Evolutionary conservation across 2,113 vertebrate genomes (phyloP), one percentile per base, ranked within the genome.

Genomic region (Acrocephalus arundinaceus): DNA sequence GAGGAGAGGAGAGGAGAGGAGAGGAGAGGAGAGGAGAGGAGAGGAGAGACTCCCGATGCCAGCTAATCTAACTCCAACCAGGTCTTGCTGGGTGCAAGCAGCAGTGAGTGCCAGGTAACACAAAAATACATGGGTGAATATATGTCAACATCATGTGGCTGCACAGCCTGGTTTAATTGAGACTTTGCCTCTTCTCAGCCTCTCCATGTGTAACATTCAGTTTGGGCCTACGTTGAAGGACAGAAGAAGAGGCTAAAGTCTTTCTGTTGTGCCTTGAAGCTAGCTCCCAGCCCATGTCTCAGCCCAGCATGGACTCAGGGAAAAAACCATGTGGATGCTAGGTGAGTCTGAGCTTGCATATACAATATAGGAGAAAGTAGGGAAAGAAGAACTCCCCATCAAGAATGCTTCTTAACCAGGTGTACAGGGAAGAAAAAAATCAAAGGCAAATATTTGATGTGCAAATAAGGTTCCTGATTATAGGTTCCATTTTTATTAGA

Each of bases 401-500:
- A 6, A 87, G 19, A 23, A 66, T 24, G 5, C 46, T 61, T 87
- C 41, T 71, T 73, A 46, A 5, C 49, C 33, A 18, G 48, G 28
- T 39, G 7, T 33, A 71, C 78, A 77, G 13, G 8, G 43, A 59
- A 87, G n/a, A 85, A 76, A 72, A 71, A 75, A 87, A 80, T 55
- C 17, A 37, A 62, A 93, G 43, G 41, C 20, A 89, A 94, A 66
- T 86, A 73, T 68, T 92, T 77, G 25, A 87, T 72, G 51, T 62
- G 71, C 51, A 93, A 95, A 93, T 71, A 67, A 85, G 49, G 28
- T 61, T 73, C 82, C 70, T 85, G 31, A 51, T 75, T 85, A 91
- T 54, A 75, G 57, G 87, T 58, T 96, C 37, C 54, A 43, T 63
- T 86, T 93, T 75, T 83, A 91, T 85, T 92, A 85, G 76, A 77